Conservation (phyloP, 2,888 invertebrate species). For the Parnassius smintheus region DNA sequence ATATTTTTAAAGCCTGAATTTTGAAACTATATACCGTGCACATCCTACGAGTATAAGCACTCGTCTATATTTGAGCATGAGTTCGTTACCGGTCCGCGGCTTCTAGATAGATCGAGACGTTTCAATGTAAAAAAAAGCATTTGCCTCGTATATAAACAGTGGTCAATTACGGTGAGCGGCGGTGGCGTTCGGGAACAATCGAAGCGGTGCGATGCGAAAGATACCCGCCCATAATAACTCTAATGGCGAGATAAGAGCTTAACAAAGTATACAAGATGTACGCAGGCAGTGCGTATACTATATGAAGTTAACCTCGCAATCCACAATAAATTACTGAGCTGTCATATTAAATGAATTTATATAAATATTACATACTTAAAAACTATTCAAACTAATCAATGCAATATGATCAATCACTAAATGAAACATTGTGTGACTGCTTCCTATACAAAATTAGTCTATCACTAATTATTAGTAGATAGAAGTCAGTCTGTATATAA, state of each 20-base stretch:
- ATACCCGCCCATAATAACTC: conserved; percentile 78
- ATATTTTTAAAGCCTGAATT: too few relatives aligned
- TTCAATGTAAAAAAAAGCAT: conserved; percentile 59
- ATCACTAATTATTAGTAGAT: too few relatives aligned
- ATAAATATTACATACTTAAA: too few relatives aligned
- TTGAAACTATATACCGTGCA: background rate
- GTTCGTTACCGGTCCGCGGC: background rate
- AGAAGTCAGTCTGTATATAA: too few relatives aligned
- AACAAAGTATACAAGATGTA: conserved; percentile 44
- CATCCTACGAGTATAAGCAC: conserved; percentile 52
- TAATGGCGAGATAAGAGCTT: conserved; percentile 78
- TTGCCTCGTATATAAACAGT: conserved; percentile 74
- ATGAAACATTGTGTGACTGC: too few relatives aligned
- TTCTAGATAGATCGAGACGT: background rate
- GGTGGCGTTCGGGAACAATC: conserved; percentile 77
- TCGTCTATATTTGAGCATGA: background rate
- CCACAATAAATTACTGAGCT: too few relatives aligned
- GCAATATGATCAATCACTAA: too few relatives aligned
- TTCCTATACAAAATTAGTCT: too few relatives aligned
- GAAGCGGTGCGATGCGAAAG: conserved; percentile 78
- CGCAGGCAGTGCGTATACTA: background rate
- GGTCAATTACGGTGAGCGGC: conserved; percentile 76
- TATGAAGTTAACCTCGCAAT: background rate
- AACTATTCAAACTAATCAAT: too few relatives aligned
- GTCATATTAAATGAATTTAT: too few relatives aligned